Conservation (phyloP, 2,113 vertebrate genomes). For the Aleadryas rufinucha region DNA sequence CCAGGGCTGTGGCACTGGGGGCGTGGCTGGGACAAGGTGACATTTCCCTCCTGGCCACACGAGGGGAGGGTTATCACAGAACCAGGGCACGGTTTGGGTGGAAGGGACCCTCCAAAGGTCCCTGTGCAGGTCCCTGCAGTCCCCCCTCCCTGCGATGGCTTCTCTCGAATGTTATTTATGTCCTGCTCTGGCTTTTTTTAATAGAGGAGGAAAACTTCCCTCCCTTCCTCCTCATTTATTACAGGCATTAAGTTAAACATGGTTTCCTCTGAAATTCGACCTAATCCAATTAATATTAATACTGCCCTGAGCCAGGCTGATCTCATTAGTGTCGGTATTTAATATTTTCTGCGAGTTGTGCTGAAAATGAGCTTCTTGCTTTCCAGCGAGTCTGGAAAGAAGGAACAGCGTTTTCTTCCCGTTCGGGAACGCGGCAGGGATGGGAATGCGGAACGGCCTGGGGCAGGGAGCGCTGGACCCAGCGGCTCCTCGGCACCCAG, state of each 20-base stretch:
- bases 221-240: constrained; percentile 42
- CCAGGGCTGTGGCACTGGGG: fast-evolving
- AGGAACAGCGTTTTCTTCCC: neutral
- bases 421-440: neutral
- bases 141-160: fast-evolving
- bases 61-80: fast-evolving
- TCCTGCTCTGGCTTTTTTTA: neutral
- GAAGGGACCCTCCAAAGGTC: neutral
- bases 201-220: neutral
- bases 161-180: neutral
- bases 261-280: constrained; percentile 18
- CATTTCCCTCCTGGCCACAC: neutral
- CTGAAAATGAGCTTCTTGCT: neutral
- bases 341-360: neutral
- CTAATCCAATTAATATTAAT: constrained; percentile 39
- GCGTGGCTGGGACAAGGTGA: fast-evolving
- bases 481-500: neutral
- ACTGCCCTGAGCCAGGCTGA: constrained; percentile 8
- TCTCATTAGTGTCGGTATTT: constrained; percentile 20
- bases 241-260: neutral
- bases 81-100: neutral
- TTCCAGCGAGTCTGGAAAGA: neutral
- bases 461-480: neutral
- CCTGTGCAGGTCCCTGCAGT: neutral
- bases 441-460: neutral